Conservation (phyloP, 1,140 invertebrate species). For the Phenacoccus solenopsis region DNA sequence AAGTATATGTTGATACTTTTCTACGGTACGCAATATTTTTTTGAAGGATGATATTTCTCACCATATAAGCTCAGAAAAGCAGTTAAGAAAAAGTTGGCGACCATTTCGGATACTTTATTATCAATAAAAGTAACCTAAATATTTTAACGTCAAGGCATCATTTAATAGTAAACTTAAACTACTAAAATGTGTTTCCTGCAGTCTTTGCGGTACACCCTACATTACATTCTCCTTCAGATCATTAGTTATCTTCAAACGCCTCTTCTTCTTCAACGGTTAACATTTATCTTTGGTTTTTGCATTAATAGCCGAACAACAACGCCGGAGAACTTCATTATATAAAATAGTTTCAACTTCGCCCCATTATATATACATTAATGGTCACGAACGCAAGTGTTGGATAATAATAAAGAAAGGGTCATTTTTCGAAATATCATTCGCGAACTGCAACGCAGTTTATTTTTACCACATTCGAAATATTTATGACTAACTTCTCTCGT, state of each 20-base stretch:
- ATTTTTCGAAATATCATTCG: neutral
- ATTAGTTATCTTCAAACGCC: constrained; percentile 13
- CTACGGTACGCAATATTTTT: too few relatives aligned
- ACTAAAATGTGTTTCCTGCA: constrained; percentile 13
- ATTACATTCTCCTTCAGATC: constrained; percentile 16
- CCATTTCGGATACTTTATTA: neutral
- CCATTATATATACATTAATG: constrained; percentile 7
- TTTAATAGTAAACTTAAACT: constrained; percentile 14
- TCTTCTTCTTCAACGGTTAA: neutral
- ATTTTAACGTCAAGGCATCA: constrained; percentile 12
- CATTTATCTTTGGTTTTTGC: constrained; percentile 18
- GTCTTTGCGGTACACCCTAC: constrained; percentile 9
- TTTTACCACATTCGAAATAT: too few relatives aligned
- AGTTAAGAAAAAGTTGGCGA: too few relatives aligned
- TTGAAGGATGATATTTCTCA: too few relatives aligned
- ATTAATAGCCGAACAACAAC: neutral
- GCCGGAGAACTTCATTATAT: constrained; percentile 6
- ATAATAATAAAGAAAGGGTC: neutral
- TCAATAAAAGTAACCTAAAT: constrained; percentile 17
- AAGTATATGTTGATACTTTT: too few relatives aligned
- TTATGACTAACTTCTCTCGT: too few relatives aligned
- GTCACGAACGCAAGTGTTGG: neutral
- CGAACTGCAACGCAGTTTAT: too few relatives aligned
- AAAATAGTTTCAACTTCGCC: neutral
- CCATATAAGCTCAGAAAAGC: too few relatives aligned